Evolutionary conservation across 2,113 vertebrate species (phyloP).

Genomic region (Lycocorax pyrrhopterus): DNA sequence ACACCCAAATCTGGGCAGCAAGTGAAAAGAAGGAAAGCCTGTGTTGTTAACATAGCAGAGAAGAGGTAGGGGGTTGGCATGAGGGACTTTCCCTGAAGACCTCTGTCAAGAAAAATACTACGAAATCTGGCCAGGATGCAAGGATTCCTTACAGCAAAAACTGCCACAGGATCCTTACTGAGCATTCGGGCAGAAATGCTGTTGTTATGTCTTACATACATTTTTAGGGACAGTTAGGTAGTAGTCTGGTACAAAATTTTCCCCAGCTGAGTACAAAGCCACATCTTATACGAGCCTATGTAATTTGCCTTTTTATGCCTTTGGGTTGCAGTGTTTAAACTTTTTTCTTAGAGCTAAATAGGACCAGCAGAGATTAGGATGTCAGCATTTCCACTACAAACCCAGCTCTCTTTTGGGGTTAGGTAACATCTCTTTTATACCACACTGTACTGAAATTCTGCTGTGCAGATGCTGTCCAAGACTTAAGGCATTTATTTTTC

Average conservation of each 20-base stretch:
- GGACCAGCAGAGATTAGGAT: neutral
- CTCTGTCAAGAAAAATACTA: neutral
- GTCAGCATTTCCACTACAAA: conserved; percentile 15
- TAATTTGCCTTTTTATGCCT: neutral
- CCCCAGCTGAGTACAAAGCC: neutral
- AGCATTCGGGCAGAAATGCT: neutral
- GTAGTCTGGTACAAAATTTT: neutral
- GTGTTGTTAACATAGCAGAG: neutral
- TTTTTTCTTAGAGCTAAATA: neutral
- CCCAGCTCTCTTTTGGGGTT: neutral
- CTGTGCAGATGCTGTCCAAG: neutral
- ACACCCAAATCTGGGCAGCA: neutral
- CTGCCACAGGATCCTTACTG: neutral
- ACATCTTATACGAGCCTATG: neutral
- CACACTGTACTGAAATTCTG: neutral
- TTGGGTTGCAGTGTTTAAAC: neutral
- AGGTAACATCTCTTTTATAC: neutral
- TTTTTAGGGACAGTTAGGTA: neutral
- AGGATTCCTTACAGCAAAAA: neutral
- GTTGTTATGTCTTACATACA: neutral
- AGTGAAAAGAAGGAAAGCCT: neutral
- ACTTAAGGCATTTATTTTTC: neutral
- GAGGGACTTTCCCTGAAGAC: neutral
- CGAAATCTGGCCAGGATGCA: neutral
- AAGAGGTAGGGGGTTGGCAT: neutral